Base-by-base conservation (phyloP, 1,140 invertebrate species). In the Mizuhopecten yessoensis region DNA sequence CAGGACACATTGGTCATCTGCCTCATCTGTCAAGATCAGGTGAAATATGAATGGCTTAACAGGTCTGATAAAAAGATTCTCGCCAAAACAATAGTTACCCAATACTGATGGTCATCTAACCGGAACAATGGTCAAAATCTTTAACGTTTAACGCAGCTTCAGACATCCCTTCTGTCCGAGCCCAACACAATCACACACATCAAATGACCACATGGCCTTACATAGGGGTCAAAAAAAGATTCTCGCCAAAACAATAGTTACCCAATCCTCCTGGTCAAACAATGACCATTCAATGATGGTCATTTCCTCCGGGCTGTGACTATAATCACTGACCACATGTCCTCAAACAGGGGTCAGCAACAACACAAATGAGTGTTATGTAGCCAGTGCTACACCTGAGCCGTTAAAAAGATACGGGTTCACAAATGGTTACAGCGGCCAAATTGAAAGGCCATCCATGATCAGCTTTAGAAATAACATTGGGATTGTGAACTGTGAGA, bases 241-340 rank as follows among this genome's bases (percentile, higher is more conserved):
- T 75, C 57, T 75, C 29, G 57, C 23, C 57, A 75, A 75, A 29
- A 75, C 57, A 75, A 75, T 75, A 75, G 57, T 75, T 75, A 75
- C 57, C 57, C 57, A 75, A 75, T 75, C n/a, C 57, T 3, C 5
- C 23, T 75, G 57, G 57, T 75, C 57, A 75, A n/a, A 75, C 57
- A 75, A 75, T 75, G 57, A 75, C 57, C 23, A 75, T 75, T 75
- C 57, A 75, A n/a, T 75, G 57, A 29, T 75, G 57, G 57, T 29
- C 57, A 75, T 75, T 29, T 75, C 57, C 57, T 75, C 9, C 57
- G n/a, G 57, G 57, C 57, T 29, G 20, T 75, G 29, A 17, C 57
- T 29, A 75, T 29, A 29, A n/a, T 75, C 57, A 75, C 23, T 75
- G 57, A 75, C 57, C 57, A 75, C n/a, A 29, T 75, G 57, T 75